Evolutionary conservation across 2,113 vertebrate genomes (phyloP).

Genomic region (Turdus rufiventris): DNA sequence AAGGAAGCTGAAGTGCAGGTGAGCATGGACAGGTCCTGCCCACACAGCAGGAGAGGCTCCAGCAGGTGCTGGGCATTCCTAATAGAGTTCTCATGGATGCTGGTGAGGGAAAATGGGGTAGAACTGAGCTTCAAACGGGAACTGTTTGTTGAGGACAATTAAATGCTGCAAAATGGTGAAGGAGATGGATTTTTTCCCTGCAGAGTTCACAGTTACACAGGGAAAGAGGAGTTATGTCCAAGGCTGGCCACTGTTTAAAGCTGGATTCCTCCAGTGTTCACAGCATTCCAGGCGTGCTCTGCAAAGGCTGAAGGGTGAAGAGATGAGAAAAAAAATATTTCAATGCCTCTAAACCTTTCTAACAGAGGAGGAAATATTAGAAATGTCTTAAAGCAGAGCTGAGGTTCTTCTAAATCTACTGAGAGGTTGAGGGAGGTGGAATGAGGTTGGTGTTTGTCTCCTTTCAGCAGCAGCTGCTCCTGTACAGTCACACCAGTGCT

Average conservation of each 20-base stretch:
- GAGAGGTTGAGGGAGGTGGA: rapidly evolving
- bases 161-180: background rate
- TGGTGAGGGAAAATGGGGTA: rapidly evolving
- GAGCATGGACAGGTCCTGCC: background rate
- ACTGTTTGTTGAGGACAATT: background rate
- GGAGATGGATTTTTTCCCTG: background rate
- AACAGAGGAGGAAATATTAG: background rate
- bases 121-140: background rate
- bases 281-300: background rate
- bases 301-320: background rate
- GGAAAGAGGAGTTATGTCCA: background rate
- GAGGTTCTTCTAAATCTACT: background rate
- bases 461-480: background rate
- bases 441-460: background rate
- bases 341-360: background rate
- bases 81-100: rapidly evolving
- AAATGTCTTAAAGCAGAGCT: background rate
- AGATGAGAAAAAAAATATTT: background rate
- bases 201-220: background rate
- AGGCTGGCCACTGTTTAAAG: background rate
- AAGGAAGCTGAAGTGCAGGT: background rate
- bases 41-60: background rate
- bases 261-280: background rate
- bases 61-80: rapidly evolving
- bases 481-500: rapidly evolving